Evolutionary conservation across 1,140 invertebrate species (phyloP).

Genomic region (Dendrolimus kikuchii): DNA sequence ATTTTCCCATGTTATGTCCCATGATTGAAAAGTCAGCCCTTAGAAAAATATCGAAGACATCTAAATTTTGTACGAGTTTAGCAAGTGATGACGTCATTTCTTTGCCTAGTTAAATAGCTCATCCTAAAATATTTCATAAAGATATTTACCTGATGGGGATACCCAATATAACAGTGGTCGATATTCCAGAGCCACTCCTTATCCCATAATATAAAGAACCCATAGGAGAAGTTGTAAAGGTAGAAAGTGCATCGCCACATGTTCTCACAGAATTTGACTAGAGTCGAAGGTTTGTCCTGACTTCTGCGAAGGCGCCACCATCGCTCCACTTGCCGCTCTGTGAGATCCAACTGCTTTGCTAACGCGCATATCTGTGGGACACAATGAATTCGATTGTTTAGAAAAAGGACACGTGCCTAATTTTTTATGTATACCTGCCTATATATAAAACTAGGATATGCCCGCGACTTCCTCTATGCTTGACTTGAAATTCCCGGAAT

Average conservation of each 20-base stretch:
- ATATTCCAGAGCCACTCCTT: constrained; percentile 97
- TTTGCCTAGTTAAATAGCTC: background rate
- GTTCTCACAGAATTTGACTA: constrained; percentile 95
- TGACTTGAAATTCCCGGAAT: too few relatives aligned
- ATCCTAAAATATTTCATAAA: constrained; percentile 1
- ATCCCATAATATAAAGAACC: constrained; percentile 88
- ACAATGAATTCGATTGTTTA: too few relatives aligned
- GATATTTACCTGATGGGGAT: constrained; percentile 76
- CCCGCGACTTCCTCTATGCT: too few relatives aligned
- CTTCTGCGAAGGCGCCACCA: constrained; percentile 89
- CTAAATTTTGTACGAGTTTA: too few relatives aligned
- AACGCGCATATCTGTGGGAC: constrained; percentile 78
- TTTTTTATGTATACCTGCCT: too few relatives aligned
- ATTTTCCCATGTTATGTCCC: too few relatives aligned
- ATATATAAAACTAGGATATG: too few relatives aligned
- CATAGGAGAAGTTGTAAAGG: constrained; percentile 86
- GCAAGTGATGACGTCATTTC: too few relatives aligned
- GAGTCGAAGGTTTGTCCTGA: constrained; percentile 89
- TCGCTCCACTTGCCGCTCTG: constrained; percentile 90
- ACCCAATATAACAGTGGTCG: constrained; percentile 90
- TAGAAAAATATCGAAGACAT: too few relatives aligned
- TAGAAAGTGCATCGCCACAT: constrained; percentile 94
- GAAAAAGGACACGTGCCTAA: too few relatives aligned
- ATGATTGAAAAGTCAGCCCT: too few relatives aligned
- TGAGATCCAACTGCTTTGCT: constrained; percentile 90